Evolutionary conservation across 2,888 invertebrate genomes (phyloP).

Genomic region (Lepidochrysops patricia): DNA sequence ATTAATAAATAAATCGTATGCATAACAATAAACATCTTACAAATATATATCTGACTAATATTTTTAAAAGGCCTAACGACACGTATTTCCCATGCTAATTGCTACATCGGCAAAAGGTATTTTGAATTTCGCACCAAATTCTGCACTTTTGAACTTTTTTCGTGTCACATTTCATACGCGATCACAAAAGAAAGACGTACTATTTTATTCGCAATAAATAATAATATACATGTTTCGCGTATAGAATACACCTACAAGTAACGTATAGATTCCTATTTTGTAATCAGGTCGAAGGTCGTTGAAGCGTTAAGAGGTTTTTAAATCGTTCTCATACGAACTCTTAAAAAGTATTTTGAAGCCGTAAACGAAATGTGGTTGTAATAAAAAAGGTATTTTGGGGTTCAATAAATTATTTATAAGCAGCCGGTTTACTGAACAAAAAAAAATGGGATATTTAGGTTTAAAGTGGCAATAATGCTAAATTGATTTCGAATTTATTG

Average conservation of each 20-base stretch:
- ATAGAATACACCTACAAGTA: background rate
- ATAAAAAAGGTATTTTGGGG: background rate
- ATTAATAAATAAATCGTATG: too few relatives aligned
- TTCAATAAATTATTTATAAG: background rate
- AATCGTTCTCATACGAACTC: background rate
- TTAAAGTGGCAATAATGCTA: too few relatives aligned
- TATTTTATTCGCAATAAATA: background rate
- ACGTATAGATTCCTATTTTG: background rate
- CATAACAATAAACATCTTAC: too few relatives aligned
- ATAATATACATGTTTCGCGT: background rate
- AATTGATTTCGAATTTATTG: too few relatives aligned
- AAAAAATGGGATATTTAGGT: too few relatives aligned
- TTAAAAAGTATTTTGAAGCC: background rate
- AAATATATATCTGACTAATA: too few relatives aligned
- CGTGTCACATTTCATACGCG: background rate
- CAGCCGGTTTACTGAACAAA: background rate
- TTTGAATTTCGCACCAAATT: background rate
- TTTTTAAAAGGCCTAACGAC: too few relatives aligned
- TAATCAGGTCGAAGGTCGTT: background rate
- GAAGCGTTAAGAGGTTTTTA: background rate
- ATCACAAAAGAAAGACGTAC: background rate
- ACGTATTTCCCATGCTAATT: too few relatives aligned
- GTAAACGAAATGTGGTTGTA: background rate
- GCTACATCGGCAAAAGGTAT: too few relatives aligned
- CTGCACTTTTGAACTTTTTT: background rate